Conservation (phyloP, 2,797 vertebrate genomes). For the Myripristis murdjan region DNA sequence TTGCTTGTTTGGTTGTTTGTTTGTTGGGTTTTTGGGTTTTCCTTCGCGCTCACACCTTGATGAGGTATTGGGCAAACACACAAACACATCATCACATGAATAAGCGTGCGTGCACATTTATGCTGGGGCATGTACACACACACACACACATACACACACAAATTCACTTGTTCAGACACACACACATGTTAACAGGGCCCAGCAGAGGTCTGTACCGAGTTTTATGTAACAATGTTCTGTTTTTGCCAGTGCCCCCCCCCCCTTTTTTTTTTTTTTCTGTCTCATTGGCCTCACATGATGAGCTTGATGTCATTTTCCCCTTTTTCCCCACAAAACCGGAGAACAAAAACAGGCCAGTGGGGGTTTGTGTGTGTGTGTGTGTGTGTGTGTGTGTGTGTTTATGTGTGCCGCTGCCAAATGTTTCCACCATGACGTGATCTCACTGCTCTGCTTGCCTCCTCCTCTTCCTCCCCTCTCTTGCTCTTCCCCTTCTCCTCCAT, state of each 20-base stretch:
- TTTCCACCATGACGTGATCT: constrained; percentile 87
- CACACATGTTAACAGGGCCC: constrained; percentile 49
- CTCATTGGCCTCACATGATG: constrained; percentile 86
- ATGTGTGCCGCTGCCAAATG: constrained; percentile 81
- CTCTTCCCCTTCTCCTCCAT: constrained; percentile 63
- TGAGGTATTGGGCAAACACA: constrained; percentile 29
- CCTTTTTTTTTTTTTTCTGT: too few relatives aligned
- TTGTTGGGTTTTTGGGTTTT: too few relatives aligned
- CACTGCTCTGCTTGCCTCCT: constrained; percentile 68
- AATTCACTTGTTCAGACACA: constrained; percentile 38
- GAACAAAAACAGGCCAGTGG: constrained; percentile 80
- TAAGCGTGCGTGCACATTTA: background rate
- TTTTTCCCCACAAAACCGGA: constrained; percentile 74
- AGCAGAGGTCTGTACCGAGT: constrained; percentile 55
- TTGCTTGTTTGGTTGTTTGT: too few relatives aligned
- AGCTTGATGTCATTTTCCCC: constrained; percentile 86
- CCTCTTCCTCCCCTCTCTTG: constrained; percentile 54
- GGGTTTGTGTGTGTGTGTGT: constrained; percentile 35
- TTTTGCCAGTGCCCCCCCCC: constrained; percentile 68
- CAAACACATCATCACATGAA: constrained; percentile 30
- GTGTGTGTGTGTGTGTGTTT: constrained; percentile 57
- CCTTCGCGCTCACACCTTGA: constrained; percentile 45
- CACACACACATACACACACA: constrained; percentile 17
- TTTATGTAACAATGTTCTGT: constrained; percentile 80
- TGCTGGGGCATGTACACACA: background rate